A percentile compares a stretch with the other conserved stretches of the same genome.
phyloP scores from a whole-genome alignment of 2,888 invertebrate species.

The Xylophagus ater region DNA sequence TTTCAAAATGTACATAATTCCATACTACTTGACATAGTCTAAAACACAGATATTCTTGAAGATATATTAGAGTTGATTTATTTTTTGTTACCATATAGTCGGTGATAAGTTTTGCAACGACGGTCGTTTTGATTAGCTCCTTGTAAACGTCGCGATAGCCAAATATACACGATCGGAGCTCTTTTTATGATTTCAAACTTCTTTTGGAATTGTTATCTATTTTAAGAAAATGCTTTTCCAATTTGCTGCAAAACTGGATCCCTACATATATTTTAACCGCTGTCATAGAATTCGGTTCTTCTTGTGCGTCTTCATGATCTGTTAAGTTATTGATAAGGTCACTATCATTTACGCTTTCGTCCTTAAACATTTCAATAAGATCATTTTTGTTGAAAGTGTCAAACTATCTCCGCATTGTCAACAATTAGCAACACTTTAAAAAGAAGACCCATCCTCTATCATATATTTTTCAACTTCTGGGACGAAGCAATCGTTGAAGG shows the following conservation, averaged over 20 bases:
- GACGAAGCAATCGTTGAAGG: conserved; percentile 20
- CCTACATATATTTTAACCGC: conserved; percentile 10
- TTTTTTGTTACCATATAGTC: too few relatives aligned
- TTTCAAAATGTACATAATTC: too few relatives aligned
- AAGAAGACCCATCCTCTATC: conserved; percentile 11
- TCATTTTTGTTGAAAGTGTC: too few relatives aligned
- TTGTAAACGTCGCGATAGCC: conserved; percentile 11
- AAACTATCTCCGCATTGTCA: too few relatives aligned
- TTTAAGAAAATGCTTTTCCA: conserved; percentile 7
- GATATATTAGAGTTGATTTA: too few relatives aligned
- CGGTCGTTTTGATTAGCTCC: conserved; percentile 4
- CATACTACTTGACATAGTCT: too few relatives aligned
- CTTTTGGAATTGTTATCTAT: conserved; percentile 10
- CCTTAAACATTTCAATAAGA: too few relatives aligned
- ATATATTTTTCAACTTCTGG: conserved; percentile 17
- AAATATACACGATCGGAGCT: conserved; percentile 11
- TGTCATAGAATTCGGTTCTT: conserved; percentile 7
- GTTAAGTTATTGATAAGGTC: not conserved
- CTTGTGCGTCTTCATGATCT: not conserved
- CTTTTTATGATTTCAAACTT: conserved; percentile 4
- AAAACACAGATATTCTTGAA: too few relatives aligned
- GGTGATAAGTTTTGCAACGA: conserved; percentile 11
- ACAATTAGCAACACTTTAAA: conserved; percentile 18
- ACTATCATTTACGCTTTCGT: too few relatives aligned
- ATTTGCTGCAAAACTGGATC: conserved; percentile 6